These are phyloP conservation scores for Vultur gryphus DNA, from an alignment of 2,797 vertebrate species.

Conservation along the genomic window DNA sequence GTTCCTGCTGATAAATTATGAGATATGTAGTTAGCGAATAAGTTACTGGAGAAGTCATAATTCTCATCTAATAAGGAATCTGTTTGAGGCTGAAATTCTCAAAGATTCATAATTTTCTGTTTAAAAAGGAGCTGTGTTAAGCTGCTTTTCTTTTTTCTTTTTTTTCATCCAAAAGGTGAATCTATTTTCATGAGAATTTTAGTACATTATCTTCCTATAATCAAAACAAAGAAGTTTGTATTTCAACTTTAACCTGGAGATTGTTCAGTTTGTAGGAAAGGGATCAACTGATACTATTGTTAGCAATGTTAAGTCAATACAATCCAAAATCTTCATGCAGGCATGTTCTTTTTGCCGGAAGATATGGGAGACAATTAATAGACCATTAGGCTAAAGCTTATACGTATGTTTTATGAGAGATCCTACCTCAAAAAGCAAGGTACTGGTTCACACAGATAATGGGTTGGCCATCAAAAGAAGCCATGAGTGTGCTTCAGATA, in stretches of 20 bases:
- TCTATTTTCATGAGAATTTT: not conserved
- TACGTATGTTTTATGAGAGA: not conserved
- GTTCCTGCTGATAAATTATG: not conserved
- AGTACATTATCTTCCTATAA: not conserved
- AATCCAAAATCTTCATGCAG: not conserved
- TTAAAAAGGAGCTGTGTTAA: not conserved
- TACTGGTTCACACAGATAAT: not conserved
- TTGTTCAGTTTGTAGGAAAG: not conserved
- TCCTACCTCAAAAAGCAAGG: not conserved
- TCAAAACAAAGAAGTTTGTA: not conserved
- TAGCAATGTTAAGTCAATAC: not conserved
- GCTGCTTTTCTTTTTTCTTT: fast-evolving
- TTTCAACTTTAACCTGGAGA: not conserved
- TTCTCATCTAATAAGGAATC: not conserved
- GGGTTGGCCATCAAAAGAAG: not conserved
- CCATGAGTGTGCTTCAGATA: not conserved
- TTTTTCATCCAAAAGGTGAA: not conserved
- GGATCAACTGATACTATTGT: not conserved
- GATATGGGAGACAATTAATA: not conserved
- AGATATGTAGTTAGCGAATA: not conserved
- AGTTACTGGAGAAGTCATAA: not conserved
- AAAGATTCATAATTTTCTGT: not conserved
- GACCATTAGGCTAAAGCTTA: not conserved
- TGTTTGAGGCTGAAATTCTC: not conserved
- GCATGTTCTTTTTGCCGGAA: not conserved